phyloP scores from a whole-genome alignment of 2,888 invertebrate genomes.

The Piscicola geometra region DNA sequence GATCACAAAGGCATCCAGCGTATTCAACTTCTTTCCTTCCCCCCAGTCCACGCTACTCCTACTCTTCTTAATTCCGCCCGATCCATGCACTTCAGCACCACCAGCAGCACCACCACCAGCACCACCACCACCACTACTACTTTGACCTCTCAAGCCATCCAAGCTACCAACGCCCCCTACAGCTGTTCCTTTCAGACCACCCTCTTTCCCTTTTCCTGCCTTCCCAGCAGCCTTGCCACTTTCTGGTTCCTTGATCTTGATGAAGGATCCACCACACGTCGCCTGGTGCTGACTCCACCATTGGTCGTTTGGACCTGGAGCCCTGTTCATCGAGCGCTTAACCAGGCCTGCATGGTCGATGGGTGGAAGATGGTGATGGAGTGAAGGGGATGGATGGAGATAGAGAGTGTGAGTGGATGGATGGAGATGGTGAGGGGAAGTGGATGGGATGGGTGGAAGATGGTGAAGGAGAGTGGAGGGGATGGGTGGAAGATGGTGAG shows the following conservation, averaged over 20 bases:
- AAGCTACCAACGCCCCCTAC: conserved; percentile 7
- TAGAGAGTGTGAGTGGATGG: not conserved
- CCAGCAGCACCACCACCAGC: not conserved
- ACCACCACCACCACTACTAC: not conserved
- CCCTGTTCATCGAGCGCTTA: conserved; percentile 76
- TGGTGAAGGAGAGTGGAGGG: too few species aligned
- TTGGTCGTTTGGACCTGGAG: conserved; percentile 71
- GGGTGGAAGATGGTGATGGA: not conserved
- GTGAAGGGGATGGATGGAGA: not conserved
- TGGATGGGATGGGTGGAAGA: too few species aligned
- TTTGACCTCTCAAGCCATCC: not conserved
- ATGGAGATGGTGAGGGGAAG: not conserved
- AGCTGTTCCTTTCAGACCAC: not conserved
- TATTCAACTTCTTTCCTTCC: not conserved
- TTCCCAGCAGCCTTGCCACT: conserved; percentile 50
- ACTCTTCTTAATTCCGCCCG: not conserved
- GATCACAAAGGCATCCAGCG: not conserved
- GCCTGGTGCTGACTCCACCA: conserved; percentile 80
- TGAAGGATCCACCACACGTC: conserved; percentile 76
- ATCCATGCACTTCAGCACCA: not conserved
- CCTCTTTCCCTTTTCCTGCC: not conserved
- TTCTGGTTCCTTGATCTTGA: conserved; percentile 77
- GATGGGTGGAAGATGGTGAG: not conserved
- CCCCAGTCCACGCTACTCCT: too few species aligned
- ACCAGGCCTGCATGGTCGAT: conserved; percentile 61